phyloP scores from a whole-genome alignment of 2,113 vertebrate species.

The Tringa solitaria region DNA sequence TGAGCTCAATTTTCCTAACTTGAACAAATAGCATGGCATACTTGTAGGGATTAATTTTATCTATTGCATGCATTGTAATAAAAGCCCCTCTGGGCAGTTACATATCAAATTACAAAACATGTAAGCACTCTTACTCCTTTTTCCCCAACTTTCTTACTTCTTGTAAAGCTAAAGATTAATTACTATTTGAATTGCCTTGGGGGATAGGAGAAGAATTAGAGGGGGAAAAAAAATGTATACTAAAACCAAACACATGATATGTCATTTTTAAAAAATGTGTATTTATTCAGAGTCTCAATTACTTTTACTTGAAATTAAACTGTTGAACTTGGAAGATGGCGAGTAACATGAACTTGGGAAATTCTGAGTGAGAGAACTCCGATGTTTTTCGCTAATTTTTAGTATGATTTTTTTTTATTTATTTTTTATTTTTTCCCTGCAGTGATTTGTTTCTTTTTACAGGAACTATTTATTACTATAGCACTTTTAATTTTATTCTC shows the following conservation, averaged over 20 bases:
- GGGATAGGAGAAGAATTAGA: neutral
- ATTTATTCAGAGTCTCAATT: neutral
- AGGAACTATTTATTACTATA: neutral
- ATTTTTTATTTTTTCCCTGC: neutral
- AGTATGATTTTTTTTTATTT: too few relatives aligned
- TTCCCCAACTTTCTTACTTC: neutral
- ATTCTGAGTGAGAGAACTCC: neutral
- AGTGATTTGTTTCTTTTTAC: neutral
- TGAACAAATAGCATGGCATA: neutral
- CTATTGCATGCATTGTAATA: conserved; percentile 39
- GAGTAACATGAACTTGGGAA: neutral
- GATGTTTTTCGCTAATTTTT: neutral
- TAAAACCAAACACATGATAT: neutral
- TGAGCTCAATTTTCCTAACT: conserved; percentile 38
- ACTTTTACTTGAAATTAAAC: too few relatives aligned
- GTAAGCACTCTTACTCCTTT: conserved; percentile 25
- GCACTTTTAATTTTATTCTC: neutral
- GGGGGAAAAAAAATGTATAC: neutral
- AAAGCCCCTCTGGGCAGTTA: conserved; percentile 30
- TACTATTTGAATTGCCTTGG: neutral
- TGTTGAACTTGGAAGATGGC: neutral
- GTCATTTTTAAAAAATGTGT: neutral
- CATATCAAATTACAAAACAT: conserved; percentile 30
- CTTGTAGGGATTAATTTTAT: conserved; percentile 60
- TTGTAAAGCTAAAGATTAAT: conserved; percentile 47